Percentiles rank a stretch among this genome's conserved stretches.
Conservation (phyloP, 2,113 vertebrate genomes). For the Psammodynastes pulverulentus region DNA sequence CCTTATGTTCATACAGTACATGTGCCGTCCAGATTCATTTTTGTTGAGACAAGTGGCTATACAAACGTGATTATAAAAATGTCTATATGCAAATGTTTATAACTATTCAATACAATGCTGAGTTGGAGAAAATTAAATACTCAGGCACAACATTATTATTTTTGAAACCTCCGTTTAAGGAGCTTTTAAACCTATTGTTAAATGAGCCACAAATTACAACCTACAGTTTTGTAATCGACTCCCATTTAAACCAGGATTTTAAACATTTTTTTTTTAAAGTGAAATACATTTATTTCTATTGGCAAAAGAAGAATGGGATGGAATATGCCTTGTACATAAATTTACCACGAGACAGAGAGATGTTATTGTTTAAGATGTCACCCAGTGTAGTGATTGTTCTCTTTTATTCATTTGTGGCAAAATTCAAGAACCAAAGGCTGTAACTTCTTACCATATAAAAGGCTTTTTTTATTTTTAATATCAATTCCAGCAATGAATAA, state of each 20-base stretch:
- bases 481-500: not conserved
- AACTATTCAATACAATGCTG: not conserved
- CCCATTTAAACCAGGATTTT: not conserved
- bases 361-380: constrained; percentile 13
- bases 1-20: not conserved
- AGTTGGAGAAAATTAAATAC: not conserved
- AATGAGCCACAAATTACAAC: not conserved
- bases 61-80: not conserved
- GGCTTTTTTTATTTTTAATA: not conserved
- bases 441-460: not conserved
- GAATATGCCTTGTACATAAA: constrained; percentile 12
- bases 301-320: constrained; percentile 27
- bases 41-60: not conserved
- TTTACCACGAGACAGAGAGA: constrained; percentile 25
- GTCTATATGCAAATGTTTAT: not conserved
- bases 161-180: not conserved
- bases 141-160: not conserved
- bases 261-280: not conserved
- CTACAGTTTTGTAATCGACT: not conserved
- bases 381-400: not conserved
- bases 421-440: constrained; percentile 2
- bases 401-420: not conserved
- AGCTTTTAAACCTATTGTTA: not conserved
- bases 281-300: not conserved
- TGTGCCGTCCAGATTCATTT: not conserved